Evolutionary conservation across 2,797 vertebrate species (phyloP), one percentile per base, ranked within the genome.

Genomic region (Cryptoblepharus egeriae): DNA sequence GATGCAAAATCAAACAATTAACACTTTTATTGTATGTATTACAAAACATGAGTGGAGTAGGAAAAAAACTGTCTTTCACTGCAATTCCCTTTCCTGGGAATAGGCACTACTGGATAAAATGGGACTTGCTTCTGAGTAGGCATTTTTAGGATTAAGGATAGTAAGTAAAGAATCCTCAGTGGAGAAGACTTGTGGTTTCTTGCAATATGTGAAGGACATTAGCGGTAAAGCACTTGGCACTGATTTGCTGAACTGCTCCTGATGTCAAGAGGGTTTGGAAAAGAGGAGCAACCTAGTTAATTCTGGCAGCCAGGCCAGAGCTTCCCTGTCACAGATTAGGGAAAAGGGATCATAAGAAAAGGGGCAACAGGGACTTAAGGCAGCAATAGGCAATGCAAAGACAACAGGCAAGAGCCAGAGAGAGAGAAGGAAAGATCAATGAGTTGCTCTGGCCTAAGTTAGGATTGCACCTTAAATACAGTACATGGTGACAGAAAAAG

Each of bases 1-100:
- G 84, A 86, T 77, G 20, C 18, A 76, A 74, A 75, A 73, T 5
- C 24, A 67, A 76, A 18, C 12, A 58, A 32, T 70, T 49, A 37
- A 63, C 52, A 72, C 12, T 32, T 3, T 26, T 20, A 72, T 64
- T 58, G 6, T 7, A 77, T n/a, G 20, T 30, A 75, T 69, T 49
- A n/a, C 9, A 3, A 32, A 60, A 24, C 35, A 28, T 7, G 26
- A 22, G 7, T 13, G 82, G 20, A 3, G 63, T 10, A 87, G 84
- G n/a, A n/a, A 87, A 91, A 79, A 52, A 52, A 13, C 49, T 52
- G 49, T 16, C 49, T 52, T 16, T 15, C 13, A 52, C 13, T 16
- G 49, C 49, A 52, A 49, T 49, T 49, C 45, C 45, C 49, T 52
- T 52, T 52, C 49, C 49, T 52, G 49, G 49, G 49, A 52, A 1